Percentiles rank a stretch among this genome's conserved stretches.
Evolutionary conservation across 2,888 invertebrate species (phyloP).

Genomic region (Conops quadrifasciatus): DNA sequence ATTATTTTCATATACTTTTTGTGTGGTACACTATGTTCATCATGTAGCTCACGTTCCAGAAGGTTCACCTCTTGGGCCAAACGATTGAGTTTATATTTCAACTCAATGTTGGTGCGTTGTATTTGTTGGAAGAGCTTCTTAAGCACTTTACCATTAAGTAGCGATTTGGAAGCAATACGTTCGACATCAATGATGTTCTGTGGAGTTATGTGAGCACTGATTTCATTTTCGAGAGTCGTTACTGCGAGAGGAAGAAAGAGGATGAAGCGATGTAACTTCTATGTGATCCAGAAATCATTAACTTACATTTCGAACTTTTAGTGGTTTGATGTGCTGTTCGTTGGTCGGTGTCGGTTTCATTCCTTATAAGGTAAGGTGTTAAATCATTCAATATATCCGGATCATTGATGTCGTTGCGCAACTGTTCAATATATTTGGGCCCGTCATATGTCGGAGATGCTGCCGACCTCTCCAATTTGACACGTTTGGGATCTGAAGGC

Average conservation of each 20-base stretch:
- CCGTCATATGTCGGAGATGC: constrained; percentile 25
- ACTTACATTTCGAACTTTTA: constrained; percentile 16
- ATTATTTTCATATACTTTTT: constrained; percentile 41
- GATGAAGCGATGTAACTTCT: not conserved
- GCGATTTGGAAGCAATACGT: constrained; percentile 34
- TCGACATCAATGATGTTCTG: constrained; percentile 34
- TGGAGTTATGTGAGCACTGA: not conserved
- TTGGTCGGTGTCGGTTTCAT: constrained; percentile 3
- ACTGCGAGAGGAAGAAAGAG: not conserved
- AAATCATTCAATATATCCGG: constrained; percentile 22
- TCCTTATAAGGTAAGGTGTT: constrained; percentile 4
- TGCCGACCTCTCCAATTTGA: constrained; percentile 1
- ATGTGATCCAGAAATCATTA: not conserved
- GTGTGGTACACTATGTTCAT: constrained; percentile 18
- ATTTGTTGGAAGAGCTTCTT: constrained; percentile 37
- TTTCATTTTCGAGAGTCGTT: constrained; percentile 8
- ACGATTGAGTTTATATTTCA: constrained; percentile 37
- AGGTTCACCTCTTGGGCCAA: constrained; percentile 34
- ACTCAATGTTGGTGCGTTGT: constrained; percentile 36
- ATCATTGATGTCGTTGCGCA: constrained; percentile 27
- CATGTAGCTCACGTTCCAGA: constrained; percentile 35
- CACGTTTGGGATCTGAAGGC: constrained; percentile 7
- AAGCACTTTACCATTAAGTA: constrained; percentile 35
- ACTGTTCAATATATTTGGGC: constrained; percentile 30
- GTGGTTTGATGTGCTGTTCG: not conserved